These are phyloP conservation scores for Brachypalpus laphriformis DNA, from an alignment of 2,888 invertebrate species.

Conservation along the genomic window DNA sequence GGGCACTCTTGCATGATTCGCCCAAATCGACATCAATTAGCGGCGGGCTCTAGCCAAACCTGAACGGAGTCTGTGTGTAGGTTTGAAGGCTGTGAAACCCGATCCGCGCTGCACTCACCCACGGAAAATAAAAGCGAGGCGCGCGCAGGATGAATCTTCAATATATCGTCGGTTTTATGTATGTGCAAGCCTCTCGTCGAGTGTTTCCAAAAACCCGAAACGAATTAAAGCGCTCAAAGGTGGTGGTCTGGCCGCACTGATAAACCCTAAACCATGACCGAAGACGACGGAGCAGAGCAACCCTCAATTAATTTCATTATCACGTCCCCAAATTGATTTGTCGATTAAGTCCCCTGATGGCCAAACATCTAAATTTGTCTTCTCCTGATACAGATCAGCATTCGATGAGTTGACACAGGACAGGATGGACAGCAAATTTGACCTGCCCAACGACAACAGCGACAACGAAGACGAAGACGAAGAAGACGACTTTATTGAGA, in stretches of 20 bases:
- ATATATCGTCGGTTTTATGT: constrained; percentile 69
- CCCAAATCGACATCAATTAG: constrained; percentile 64
- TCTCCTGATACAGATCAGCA: constrained; percentile 71
- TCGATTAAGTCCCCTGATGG: constrained; percentile 75
- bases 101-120: constrained; percentile 68
- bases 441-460: constrained; percentile 55
- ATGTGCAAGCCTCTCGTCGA: not conserved
- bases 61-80: constrained; percentile 14
- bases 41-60: not conserved
- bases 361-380: constrained; percentile 75
- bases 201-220: constrained; percentile 68
- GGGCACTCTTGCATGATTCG: constrained; percentile 40
- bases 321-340: constrained; percentile 76
- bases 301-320: constrained; percentile 77
- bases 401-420: constrained; percentile 65
- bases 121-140: constrained; percentile 68
- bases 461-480: constrained; percentile 19
- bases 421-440: constrained; percentile 72
- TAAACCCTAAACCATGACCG: constrained; percentile 72
- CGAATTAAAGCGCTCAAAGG: constrained; percentile 69
- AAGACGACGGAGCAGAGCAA: constrained; percentile 66
- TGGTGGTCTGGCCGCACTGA: constrained; percentile 59
- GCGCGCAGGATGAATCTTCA: constrained; percentile 48
- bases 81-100: constrained; percentile 53
- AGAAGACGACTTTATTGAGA: constrained; percentile 67